Evolutionary conservation across 1,140 invertebrate genomes (phyloP).

Genomic region (Drosophila grimshawi): DNA sequence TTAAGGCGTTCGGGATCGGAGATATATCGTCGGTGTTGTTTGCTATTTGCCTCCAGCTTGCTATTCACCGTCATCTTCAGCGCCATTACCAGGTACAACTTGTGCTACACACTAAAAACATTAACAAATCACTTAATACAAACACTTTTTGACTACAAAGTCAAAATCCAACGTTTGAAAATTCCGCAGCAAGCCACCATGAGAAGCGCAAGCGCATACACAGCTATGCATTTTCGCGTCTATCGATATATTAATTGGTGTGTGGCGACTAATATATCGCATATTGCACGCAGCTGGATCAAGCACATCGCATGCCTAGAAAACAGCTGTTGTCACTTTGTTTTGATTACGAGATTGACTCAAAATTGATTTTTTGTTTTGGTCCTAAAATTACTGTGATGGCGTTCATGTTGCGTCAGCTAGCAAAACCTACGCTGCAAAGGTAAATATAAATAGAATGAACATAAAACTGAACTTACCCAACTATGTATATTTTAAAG

Average conservation of each 20-base stretch:
- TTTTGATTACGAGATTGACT: constrained; percentile 72
- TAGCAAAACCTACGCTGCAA: constrained; percentile 37
- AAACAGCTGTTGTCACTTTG: constrained; percentile 56
- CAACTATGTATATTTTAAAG: constrained; percentile 8
- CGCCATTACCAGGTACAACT: constrained; percentile 47
- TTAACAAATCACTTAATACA: constrained; percentile 34
- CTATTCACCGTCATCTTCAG: constrained; percentile 54
- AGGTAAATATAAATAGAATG: constrained; percentile 20
- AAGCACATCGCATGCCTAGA: background rate
- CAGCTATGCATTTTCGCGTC: background rate
- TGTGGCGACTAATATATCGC: background rate
- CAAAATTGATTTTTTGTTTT: constrained; percentile 29
- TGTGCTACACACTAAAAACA: constrained; percentile 16
- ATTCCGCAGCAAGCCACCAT: constrained; percentile 45
- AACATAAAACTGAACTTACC: background rate
- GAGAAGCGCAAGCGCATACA: constrained; percentile 44
- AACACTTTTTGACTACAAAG: constrained; percentile 42
- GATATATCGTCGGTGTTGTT: constrained; percentile 30
- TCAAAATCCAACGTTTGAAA: constrained; percentile 63
- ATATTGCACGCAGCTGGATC: background rate
- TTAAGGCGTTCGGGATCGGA: constrained; percentile 59
- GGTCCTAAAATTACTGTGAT: constrained; percentile 32
- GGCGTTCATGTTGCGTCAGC: constrained; percentile 61
- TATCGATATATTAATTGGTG: constrained; percentile 13
- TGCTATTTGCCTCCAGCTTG: constrained; percentile 40